phyloP scores from a whole-genome alignment of 2,797 vertebrate species.

The Phalloptychus januarius region DNA sequence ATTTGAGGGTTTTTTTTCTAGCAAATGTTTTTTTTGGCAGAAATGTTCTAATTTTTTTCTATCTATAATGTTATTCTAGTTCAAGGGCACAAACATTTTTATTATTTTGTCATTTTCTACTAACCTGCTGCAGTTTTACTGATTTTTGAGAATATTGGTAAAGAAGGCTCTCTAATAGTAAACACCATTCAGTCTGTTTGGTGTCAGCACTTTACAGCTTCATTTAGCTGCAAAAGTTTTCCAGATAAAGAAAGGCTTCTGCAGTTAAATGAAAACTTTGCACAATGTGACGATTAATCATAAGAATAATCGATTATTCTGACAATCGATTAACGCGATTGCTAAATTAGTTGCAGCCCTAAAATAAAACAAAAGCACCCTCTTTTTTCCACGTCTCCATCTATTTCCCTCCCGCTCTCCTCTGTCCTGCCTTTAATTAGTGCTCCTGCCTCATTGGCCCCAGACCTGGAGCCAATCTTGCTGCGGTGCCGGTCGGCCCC shows the following conservation, averaged over 20 bases:
- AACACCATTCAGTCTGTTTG: background rate
- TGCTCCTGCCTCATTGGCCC: slow-evolving; percentile 56
- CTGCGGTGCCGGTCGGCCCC: slow-evolving; percentile 46
- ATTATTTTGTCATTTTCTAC: background rate
- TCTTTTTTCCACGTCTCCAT: slow-evolving; percentile 51
- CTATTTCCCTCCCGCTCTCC: slow-evolving; percentile 46
- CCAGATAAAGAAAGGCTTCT: too few relatives aligned
- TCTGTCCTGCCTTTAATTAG: slow-evolving; percentile 65
- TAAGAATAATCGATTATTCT: too few relatives aligned
- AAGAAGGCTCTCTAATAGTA: background rate
- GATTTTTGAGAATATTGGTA: background rate
- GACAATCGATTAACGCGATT: too few relatives aligned
- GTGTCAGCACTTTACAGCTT: too few relatives aligned
- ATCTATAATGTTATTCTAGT: too few relatives aligned
- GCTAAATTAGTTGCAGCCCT: too few relatives aligned
- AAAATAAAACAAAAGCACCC: background rate
- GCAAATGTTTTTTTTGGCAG: too few relatives aligned
- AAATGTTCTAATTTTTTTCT: too few relatives aligned
- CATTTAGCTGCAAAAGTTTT: too few relatives aligned
- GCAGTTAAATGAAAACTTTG: too few relatives aligned
- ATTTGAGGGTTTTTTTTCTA: too few relatives aligned
- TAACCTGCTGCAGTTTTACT: background rate
- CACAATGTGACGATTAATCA: too few relatives aligned
- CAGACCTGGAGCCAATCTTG: slow-evolving; percentile 58
- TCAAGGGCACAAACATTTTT: background rate